Evolutionary conservation across 92 coral and sea anemone species (phyloP).

Genomic region (Porites rus): DNA sequence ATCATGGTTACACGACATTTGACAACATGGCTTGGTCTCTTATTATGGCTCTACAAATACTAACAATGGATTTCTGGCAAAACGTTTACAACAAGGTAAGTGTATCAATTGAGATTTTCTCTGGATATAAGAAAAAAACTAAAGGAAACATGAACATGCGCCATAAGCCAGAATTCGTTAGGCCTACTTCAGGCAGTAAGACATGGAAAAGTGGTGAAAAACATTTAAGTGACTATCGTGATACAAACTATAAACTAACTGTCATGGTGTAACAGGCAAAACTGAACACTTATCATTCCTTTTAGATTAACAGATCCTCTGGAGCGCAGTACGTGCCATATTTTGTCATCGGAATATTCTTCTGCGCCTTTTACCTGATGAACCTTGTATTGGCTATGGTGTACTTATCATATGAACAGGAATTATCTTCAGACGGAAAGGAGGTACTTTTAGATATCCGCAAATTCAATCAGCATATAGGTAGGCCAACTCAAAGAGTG

Average conservation of each 20-base stretch:
- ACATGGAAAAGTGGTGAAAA: background rate
- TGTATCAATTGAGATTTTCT: background rate
- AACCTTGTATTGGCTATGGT: constrained; percentile 94
- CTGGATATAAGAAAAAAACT: background rate
- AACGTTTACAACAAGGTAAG: constrained; percentile 85
- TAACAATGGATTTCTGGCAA: constrained; percentile 92
- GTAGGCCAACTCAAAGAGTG: background rate
- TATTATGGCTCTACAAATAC: constrained; percentile 86
- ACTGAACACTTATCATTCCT: background rate
- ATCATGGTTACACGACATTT: constrained; percentile 80
- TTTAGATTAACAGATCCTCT: constrained; percentile 81
- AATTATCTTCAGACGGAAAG: constrained; percentile 70
- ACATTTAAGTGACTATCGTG: no score
- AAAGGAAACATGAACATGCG: background rate
- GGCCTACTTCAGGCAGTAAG: background rate
- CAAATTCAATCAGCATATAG: no score
- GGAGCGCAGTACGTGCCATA: constrained; percentile 81
- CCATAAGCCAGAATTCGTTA: no score
- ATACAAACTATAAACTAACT: no score
- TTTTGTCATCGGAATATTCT: constrained; percentile 84
- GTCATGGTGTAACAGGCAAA: background rate
- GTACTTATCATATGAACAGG: constrained; percentile 88
- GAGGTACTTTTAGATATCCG: constrained; percentile 59
- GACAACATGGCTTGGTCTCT: constrained; percentile 91
- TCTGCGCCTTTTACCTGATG: constrained; percentile 90